Evolutionary conservation across 1,140 invertebrate genomes (phyloP).

Genomic region (Armadillidium nasatum): DNA sequence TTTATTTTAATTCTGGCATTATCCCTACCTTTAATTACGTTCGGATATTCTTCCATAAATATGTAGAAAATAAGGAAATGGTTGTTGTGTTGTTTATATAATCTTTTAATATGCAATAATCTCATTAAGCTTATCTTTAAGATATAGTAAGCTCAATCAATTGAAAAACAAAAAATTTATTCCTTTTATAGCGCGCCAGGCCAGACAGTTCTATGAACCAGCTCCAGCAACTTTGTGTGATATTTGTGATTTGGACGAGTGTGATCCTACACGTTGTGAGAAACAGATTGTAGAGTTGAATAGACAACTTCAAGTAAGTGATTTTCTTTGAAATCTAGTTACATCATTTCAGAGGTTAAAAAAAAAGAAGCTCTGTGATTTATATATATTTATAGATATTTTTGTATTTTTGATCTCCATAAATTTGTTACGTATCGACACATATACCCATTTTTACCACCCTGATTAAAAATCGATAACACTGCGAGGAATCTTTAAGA

Average conservation of each 20-base stretch:
- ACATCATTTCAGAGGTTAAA: too few relatives aligned
- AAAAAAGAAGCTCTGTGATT: too few relatives aligned
- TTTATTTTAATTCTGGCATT: not conserved
- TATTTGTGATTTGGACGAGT: slow-evolving; percentile 69
- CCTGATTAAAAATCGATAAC: too few relatives aligned
- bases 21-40: not conserved
- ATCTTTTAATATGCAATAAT: not conserved
- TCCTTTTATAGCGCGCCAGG: slow-evolving; percentile 58
- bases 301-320: slow-evolving; percentile 39
- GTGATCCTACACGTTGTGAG: slow-evolving; percentile 47
- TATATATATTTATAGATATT: too few relatives aligned
- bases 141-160: not conserved
- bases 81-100: not conserved
- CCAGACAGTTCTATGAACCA: slow-evolving; percentile 71
- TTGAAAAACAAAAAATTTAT: not conserved
- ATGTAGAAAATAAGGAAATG: not conserved
- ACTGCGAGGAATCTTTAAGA: too few relatives aligned
- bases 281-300: slow-evolving; percentile 40
- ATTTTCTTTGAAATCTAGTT: not conserved
- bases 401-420: too few relatives aligned
- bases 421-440: too few relatives aligned
- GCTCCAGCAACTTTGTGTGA: slow-evolving; percentile 65
- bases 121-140: not conserved
- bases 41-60: not conserved
- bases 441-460: too few relatives aligned